Evolutionary conservation across 1,140 invertebrate genomes (phyloP).

Genomic region (Drosophila bipectinata): DNA sequence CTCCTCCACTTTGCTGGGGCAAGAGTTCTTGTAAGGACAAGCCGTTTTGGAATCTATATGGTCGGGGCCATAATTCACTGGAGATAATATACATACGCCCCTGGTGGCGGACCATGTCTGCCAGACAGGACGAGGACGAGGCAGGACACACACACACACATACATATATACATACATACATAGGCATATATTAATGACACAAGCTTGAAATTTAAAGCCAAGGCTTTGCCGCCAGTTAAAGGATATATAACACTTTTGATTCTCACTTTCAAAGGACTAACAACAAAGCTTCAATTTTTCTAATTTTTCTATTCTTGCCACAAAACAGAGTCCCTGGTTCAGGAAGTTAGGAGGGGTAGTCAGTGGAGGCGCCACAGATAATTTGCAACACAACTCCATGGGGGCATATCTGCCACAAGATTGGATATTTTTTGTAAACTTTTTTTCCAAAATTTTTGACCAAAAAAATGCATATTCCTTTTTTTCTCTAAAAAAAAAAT

Average conservation of each 20-base stretch:
- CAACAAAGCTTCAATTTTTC: background rate
- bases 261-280: slow-evolving; percentile 32
- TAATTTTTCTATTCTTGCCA: background rate
- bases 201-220: slow-evolving; percentile 48
- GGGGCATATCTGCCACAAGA: background rate
- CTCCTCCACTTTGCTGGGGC: slow-evolving; percentile 18
- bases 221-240: slow-evolving; percentile 2
- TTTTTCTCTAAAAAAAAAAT: background rate
- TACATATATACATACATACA: background rate
- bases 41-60: slow-evolving; percentile 79
- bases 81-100: slow-evolving; percentile 80
- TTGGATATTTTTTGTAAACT: background rate
- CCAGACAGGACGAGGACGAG: slow-evolving; percentile 40
- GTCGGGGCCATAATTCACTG: slow-evolving; percentile 76
- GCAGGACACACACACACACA: slow-evolving; percentile 24
- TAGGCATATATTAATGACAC: slow-evolving; percentile 51
- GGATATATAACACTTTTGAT: background rate
- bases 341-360: background rate
- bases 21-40: slow-evolving; percentile 68
- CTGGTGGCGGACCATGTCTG: background rate
- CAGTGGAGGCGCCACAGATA: slow-evolving; percentile 1
- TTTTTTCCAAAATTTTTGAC: background rate
- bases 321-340: background rate
- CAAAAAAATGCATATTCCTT: background rate
- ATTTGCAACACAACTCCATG: background rate